A percentile compares a stretch with the other conserved stretches of the same genome.
Conservation (phyloP, 92 coral and sea anemone species). For the Pocillopora meandrina region DNA sequence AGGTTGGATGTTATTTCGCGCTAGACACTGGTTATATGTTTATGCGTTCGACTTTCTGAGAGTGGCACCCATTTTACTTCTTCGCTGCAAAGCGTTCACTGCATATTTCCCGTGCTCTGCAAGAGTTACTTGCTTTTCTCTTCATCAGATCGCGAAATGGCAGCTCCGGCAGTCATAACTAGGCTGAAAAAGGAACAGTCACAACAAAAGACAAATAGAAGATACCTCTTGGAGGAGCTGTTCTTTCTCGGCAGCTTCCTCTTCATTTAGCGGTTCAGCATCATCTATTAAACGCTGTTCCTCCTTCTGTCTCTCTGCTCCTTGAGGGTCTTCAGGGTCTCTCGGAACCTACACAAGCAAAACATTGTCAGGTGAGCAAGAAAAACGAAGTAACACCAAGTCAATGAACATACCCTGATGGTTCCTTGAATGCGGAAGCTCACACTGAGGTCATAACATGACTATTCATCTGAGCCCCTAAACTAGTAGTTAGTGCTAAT, state of each 20-base stretch:
- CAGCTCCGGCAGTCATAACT: too few relatives aligned
- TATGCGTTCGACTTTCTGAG: too few relatives aligned
- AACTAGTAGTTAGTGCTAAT: conserved; percentile 90
- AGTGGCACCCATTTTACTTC: too few relatives aligned
- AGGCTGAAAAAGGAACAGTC: background rate
- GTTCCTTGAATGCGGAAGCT: background rate
- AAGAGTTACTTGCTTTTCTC: too few relatives aligned
- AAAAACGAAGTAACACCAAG: background rate
- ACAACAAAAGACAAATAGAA: background rate
- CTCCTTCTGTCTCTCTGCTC: conserved; percentile 92
- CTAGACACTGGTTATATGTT: too few relatives aligned
- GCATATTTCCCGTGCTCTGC: too few relatives aligned
- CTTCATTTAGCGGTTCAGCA: conserved; percentile 93
- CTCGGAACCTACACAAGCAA: conserved; percentile 73
- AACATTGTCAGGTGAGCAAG: background rate
- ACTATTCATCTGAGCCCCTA: background rate
- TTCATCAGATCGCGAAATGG: too few relatives aligned
- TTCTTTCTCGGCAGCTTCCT: conserved; percentile 93
- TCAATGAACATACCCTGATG: background rate
- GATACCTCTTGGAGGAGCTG: conserved; percentile 88
- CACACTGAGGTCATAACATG: background rate
- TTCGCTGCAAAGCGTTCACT: too few relatives aligned
- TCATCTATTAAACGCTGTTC: conserved; percentile 92
- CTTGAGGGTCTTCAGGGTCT: conserved; percentile 91
- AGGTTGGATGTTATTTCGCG: too few relatives aligned